Evolutionary conservation across 2,113 vertebrate species (phyloP).

Genomic region (Nothoprocta perdicaria): DNA sequence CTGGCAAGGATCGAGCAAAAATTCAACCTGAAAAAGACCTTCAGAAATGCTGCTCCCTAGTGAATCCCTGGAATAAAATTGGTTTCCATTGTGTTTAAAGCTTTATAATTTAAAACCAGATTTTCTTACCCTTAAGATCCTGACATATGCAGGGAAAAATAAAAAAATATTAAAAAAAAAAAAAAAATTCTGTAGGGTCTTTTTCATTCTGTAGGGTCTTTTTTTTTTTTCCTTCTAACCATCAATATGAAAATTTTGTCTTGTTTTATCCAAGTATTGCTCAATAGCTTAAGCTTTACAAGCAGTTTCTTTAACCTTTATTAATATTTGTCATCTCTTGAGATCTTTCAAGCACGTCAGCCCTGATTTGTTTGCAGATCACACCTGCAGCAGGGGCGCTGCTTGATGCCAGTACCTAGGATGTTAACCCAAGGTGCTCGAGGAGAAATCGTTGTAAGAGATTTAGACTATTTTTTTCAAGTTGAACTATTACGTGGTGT

Average conservation of each 20-base stretch:
- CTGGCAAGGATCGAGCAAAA: neutral
- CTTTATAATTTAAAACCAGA: neutral
- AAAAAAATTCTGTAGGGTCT: neutral
- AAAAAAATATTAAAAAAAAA: neutral
- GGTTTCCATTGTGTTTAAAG: neutral
- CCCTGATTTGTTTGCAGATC: neutral
- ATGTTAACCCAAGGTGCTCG: neutral
- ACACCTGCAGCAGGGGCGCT: neutral
- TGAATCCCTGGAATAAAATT: neutral
- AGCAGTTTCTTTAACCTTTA: constrained; percentile 8
- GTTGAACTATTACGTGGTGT: accelerated
- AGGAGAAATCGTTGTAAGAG: neutral
- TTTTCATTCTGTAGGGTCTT: neutral
- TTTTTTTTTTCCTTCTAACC: neutral
- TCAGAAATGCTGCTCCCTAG: neutral
- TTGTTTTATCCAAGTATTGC: neutral
- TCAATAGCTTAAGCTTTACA: neutral
- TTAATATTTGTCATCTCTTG: constrained; percentile 9
- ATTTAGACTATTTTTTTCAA: neutral
- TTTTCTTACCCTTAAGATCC: constrained; percentile 26
- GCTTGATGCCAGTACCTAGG: neutral
- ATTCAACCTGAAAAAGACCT: neutral
- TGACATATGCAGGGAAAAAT: neutral
- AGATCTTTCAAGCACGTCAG: neutral
- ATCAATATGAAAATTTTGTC: neutral